Evolutionary conservation across 1,140 invertebrate genomes (phyloP).

Genomic region (Drosophila gunungcola): DNA sequence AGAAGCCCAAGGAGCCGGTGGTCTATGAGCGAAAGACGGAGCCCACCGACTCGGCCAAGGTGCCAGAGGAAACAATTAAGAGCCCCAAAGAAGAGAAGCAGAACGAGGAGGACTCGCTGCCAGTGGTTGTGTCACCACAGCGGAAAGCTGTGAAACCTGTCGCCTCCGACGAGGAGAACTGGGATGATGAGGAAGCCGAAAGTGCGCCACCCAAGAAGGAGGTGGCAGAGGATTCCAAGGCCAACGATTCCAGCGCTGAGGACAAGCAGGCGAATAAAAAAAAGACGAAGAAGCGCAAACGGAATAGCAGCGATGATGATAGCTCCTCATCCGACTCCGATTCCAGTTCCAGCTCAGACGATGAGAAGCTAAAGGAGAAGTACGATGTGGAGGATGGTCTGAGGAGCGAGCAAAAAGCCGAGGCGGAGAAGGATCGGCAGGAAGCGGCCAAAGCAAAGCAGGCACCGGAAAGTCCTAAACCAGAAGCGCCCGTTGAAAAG

Average conservation of each 20-base stretch:
- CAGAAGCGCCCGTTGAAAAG: background rate
- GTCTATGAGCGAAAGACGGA: constrained; percentile 55
- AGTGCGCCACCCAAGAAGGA: background rate
- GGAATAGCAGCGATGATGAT: constrained; percentile 84
- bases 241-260: background rate
- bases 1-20: constrained; percentile 85
- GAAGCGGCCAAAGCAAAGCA: constrained; percentile 66
- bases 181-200: constrained; percentile 84
- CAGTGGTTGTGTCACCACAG: constrained; percentile 66
- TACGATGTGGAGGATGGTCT: constrained; percentile 83
- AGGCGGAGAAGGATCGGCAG: constrained; percentile 55
- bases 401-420: constrained; percentile 62
- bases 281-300: constrained; percentile 82
- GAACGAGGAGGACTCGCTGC: constrained; percentile 56
- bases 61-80: constrained; percentile 65
- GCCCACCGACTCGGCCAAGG: constrained; percentile 31
- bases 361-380: constrained; percentile 76
- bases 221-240: constrained; percentile 52
- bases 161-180: constrained; percentile 84
- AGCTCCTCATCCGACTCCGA: constrained; percentile 77
- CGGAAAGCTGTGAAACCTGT: constrained; percentile 20
- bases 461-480: constrained; percentile 27
- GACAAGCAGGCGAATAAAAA: constrained; percentile 56
- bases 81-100: constrained; percentile 54
- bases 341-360: constrained; percentile 69